Percentiles rank a stretch among this genome's conserved stretches.
phyloP scores from a whole-genome alignment of 2,797 vertebrate species.

The Lepilemur septentrionalis region DNA sequence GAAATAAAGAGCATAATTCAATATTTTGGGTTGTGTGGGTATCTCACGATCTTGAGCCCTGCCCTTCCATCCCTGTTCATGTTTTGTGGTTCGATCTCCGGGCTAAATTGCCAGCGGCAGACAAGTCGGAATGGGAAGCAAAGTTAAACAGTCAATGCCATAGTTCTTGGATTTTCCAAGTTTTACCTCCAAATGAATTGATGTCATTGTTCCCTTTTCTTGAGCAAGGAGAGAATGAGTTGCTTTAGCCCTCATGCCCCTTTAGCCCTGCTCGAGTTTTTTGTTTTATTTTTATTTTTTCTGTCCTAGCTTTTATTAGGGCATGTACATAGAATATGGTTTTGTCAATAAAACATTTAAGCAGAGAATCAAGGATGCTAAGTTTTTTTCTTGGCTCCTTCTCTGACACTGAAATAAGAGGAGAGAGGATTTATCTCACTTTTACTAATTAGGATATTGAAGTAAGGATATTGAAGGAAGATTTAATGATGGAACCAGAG shows the following conservation, averaged over 20 bases:
- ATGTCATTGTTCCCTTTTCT: neutral
- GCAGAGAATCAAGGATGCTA: neutral
- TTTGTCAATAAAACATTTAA: constrained; percentile 43
- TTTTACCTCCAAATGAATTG: constrained; percentile 35
- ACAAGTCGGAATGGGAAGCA: neutral
- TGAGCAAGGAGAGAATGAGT: neutral
- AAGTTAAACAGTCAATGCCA: neutral
- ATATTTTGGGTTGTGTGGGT: neutral
- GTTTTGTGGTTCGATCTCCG: neutral
- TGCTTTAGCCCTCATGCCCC: neutral
- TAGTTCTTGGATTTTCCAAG: neutral
- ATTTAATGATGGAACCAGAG: neutral
- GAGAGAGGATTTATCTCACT: neutral
- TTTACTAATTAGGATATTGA: constrained; percentile 30
- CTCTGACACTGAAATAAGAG: neutral
- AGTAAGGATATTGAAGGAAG: neutral
- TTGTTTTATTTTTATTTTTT: neutral
- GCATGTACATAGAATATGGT: neutral
- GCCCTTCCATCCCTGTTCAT: neutral
- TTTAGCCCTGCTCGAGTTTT: neutral
- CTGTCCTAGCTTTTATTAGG: neutral
- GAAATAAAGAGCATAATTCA: neutral
- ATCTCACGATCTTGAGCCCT: neutral
- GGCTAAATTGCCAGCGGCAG: neutral
- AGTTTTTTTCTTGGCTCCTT: neutral